A percentile compares a stretch with the other conserved stretches of the same genome.
Conservation (phyloP, 2,888 invertebrate species). For the Cremastobaeus sp. region DNA sequence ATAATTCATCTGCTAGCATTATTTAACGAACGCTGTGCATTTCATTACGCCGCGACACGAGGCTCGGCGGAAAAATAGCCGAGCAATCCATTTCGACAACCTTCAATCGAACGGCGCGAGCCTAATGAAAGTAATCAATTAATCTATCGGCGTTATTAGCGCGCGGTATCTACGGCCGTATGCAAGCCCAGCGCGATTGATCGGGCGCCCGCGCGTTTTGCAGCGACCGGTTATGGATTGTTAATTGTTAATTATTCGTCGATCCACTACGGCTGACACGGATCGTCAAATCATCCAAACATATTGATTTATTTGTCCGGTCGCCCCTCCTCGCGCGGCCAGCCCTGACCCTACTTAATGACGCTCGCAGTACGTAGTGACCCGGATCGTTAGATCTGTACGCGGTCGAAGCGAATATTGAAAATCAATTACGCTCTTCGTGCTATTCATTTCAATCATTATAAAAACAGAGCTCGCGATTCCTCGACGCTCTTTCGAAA, state of each 20-base stretch:
- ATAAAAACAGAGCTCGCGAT: constrained; percentile 18
- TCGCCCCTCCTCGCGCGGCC: constrained; percentile 51
- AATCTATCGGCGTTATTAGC: no score
- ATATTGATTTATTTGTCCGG: constrained; percentile 61
- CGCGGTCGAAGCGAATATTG: constrained; percentile 49
- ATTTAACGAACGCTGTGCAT: no score
- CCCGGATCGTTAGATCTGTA: constrained; percentile 58
- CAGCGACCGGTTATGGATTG: constrained; percentile 45
- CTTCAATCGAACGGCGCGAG: no score
- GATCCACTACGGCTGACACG: constrained; percentile 57
- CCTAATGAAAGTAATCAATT: no score
- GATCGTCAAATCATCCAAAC: constrained; percentile 61
- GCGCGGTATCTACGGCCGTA: background rate
- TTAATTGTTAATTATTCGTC: constrained; percentile 59
- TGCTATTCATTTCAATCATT: constrained; percentile 38
- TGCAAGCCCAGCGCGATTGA: background rate
- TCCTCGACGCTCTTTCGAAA: no score
- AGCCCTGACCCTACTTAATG: constrained; percentile 63
- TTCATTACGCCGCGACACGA: no score
- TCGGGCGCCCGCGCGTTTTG: constrained; percentile 6
- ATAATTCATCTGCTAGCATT: no score
- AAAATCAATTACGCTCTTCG: constrained; percentile 48
- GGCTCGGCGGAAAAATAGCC: no score
- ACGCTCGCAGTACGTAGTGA: constrained; percentile 58
- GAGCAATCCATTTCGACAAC: no score